Base-by-base conservation (phyloP, 2,113 vertebrate species). In the Psittacula cyanocephala region DNA sequence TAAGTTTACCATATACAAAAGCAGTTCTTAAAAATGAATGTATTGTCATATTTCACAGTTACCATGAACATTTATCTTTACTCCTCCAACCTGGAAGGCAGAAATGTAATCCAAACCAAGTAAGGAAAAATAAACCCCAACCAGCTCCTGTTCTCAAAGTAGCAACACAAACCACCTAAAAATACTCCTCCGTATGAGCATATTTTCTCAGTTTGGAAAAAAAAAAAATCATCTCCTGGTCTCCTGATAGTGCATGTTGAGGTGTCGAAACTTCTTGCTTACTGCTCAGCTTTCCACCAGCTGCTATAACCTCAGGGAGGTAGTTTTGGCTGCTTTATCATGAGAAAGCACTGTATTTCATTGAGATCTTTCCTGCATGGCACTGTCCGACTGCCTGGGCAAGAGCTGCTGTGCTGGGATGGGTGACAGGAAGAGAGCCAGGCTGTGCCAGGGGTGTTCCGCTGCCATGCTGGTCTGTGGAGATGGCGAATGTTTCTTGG, bases 111-210 rank as follows among this genome's bases (percentile, higher is more conserved):
- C 46, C 78, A 84, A 96, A 84, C 75, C 84, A 89, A 93, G 81
- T 52, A 89, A 80, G 53, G 79, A 28, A 91, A 93, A 92, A 88
- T 72, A 91, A 95, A 91, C 23, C 65, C n/a, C 47, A 77, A 52
- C 37, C 25, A 81, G 41, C 80, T 50, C 47, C 78, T 89, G 49
- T 75, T 91, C 88, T 88, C 81, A 80, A 85, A 88, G 95, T 78
- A 94, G 81, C 75, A 95, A 82, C 90, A 82, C 75, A 88, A 87
- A 88, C 31, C 88, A 89, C 82, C 82, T 91, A 96, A 94, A 96
- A 97, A 94, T 96, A 93, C 75, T 50, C 13, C 39, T 96, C 96
- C 85, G 89, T 91, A 89, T 85, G 93, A 96, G 33, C 75, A 31
- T 57, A 57, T 94, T 94, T 94, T 94, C 75, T 95, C 81, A 89